Evolutionary conservation across 1,140 invertebrate genomes (phyloP).

Genomic region (Galleria mellonella): DNA sequence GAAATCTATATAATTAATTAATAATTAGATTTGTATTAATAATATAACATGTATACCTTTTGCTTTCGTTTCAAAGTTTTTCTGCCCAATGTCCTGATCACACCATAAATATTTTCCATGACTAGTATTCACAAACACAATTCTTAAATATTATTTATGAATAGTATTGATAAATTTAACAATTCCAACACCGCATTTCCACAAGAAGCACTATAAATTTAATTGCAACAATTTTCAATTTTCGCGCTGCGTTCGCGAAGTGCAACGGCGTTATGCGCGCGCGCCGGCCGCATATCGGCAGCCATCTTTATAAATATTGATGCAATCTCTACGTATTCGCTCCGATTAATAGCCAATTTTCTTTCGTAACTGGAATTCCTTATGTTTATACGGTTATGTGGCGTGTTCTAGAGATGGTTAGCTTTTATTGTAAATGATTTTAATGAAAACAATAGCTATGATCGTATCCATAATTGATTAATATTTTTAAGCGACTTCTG

Average conservation of each 20-base stretch:
- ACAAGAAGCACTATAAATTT: too few relatives aligned
- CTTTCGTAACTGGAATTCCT: conserved; percentile 38
- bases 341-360: conserved; percentile 50
- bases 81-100: conserved; percentile 55
- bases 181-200: too few relatives aligned
- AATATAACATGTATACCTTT: conserved; percentile 27
- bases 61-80: conserved; percentile 58
- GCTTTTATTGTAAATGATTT: too few relatives aligned
- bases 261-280: conserved; percentile 43
- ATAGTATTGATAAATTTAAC: background rate
- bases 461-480: too few relatives aligned
- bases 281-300: conserved; percentile 11
- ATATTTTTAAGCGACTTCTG: too few relatives aligned
- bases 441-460: too few relatives aligned
- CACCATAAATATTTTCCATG: conserved; percentile 62
- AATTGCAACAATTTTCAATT: conserved; percentile 12
- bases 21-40: too few relatives aligned
- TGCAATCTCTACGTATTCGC: conserved; percentile 47
- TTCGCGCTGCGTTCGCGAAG: conserved; percentile 37
- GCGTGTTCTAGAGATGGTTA: too few relatives aligned
- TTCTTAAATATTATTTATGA: conserved; percentile 2
- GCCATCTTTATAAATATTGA: conserved; percentile 59
- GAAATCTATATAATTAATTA: too few relatives aligned
- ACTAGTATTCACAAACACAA: conserved; percentile 8
- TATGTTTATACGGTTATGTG: background rate